A percentile compares a stretch with the other conserved stretches of the same genome.
phyloP scores from a whole-genome alignment of 2,888 invertebrate genomes.

The Rhodophaea formosa region DNA sequence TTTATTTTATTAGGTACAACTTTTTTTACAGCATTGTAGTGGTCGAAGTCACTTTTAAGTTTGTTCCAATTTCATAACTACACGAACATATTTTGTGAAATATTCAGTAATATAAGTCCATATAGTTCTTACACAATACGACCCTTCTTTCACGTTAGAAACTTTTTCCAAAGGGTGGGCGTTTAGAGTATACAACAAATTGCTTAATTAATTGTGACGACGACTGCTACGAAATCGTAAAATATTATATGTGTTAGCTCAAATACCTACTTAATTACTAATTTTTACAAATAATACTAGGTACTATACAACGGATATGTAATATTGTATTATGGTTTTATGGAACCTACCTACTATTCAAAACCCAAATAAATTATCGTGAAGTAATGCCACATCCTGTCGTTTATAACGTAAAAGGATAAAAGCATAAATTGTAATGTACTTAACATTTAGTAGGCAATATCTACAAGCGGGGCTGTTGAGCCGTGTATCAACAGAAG shows the following conservation, averaged over 20 bases:
- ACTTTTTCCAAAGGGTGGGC: neutral
- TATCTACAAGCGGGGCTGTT: too few species aligned
- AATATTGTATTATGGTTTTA: slow-evolving; percentile 16
- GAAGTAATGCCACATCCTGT: neutral
- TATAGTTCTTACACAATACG: too few species aligned
- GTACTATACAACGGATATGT: slow-evolving; percentile 33
- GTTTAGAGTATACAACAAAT: neutral
- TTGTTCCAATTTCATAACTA: too few species aligned
- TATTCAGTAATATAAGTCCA: too few species aligned
- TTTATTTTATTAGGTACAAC: slow-evolving; percentile 13
- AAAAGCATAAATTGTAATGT: too few species aligned
- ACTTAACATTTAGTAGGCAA: too few species aligned
- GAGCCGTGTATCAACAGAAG: too few species aligned
- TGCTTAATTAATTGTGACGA: neutral
- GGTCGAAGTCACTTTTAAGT: neutral
- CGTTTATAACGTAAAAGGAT: neutral
- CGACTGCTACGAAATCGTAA: neutral
- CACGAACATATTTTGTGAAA: too few species aligned
- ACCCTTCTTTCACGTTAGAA: neutral
- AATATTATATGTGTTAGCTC: slow-evolving; percentile 14
- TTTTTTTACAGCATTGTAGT: neutral
- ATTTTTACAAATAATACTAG: slow-evolving; percentile 24
- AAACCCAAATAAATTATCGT: neutral
- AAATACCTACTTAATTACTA: neutral
- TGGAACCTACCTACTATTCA: neutral